Base-by-base conservation (phyloP, 2,888 invertebrate species). In the Cerceris ruficornis region DNA sequence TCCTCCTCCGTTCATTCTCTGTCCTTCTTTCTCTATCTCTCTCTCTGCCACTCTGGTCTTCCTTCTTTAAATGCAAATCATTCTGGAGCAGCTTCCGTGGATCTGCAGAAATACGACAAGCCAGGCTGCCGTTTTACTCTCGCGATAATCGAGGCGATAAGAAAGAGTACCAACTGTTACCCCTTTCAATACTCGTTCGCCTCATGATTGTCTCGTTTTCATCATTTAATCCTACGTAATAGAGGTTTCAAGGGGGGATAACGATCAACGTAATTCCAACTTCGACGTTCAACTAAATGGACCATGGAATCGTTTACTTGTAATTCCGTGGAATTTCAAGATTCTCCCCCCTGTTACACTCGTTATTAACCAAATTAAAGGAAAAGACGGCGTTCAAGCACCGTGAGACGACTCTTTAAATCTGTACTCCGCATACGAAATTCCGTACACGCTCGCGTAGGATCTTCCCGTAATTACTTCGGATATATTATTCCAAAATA, bases 41-140 rank as follows among this genome's bases (percentile, higher is more conserved):
- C 28, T 1, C 28, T 28, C 28, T 28, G 2, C 28, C 1, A 4
- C 28, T n/a, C 42, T 7, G 54, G 50, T 17, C 11, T 46, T 28
- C 57, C 55, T 59, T 61, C 73, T 62, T 58, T 49, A 41, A 64
- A 79, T 74, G 74, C 58, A 75, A 78, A 78, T 78, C 57, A 65
- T 17, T 9, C 6, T 43, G 50, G 11, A 5, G 17, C 28, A 28
- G 49, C 41, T 42, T 14, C 11, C 11, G 41, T 28, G 14, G 0
- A 13, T 11, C 6, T 11, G 28, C 57, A 28, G 17, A 17, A 57
- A 57, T 28, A 46, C 46, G 11, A 7, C 7, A 13, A 62, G 6
- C 14, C 13, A n/a, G 14, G 8, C 7, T 9, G 6, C 13, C 7
- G n/a, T 9, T n/a, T 59, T 6, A 43, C n/a, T 17, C 13, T 9